phyloP scores from a whole-genome alignment of 2,113 vertebrate species.

The Talpa occidentalis region DNA sequence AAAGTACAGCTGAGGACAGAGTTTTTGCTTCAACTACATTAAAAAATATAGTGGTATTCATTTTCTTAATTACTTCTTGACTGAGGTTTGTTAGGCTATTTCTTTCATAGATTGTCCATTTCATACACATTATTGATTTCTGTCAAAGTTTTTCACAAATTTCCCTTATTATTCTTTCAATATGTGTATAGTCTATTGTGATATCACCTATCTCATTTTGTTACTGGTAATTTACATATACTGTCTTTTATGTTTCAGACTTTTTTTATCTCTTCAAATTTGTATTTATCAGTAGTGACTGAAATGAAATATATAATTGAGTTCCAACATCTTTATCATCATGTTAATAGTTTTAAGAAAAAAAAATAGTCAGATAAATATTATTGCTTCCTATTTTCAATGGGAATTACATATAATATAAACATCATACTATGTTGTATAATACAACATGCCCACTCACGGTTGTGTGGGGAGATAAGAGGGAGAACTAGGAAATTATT shows the following conservation, averaged over 20 bases:
- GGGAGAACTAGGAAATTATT: conserved; percentile 83
- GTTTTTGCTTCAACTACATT: not conserved
- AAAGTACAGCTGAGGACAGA: not conserved
- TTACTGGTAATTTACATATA: not conserved
- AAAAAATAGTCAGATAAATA: conserved; percentile 71
- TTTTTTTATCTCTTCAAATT: conserved; percentile 80
- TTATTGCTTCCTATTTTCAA: conserved; percentile 84
- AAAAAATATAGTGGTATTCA: not conserved
- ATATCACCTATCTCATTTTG: not conserved
- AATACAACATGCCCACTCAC: conserved; percentile 86
- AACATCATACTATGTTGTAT: conserved; percentile 89
- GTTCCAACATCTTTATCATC: conserved; percentile 78
- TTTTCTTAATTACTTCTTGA: not conserved
- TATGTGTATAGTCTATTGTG: not conserved
- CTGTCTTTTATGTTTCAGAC: conserved; percentile 39
- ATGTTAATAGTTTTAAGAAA: conserved; percentile 86
- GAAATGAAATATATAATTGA: conserved; percentile 87
- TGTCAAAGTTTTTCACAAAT: not conserved
- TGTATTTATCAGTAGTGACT: conserved; percentile 87
- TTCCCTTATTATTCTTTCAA: not conserved
- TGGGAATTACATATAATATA: conserved; percentile 59
- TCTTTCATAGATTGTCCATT: not conserved
- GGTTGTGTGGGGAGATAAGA: not conserved
- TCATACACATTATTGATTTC: not conserved
- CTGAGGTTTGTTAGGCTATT: not conserved